These are phyloP conservation scores for Loriculus beryllinus DNA, from an alignment of 2,797 vertebrate species.

Conservation along the genomic window DNA sequence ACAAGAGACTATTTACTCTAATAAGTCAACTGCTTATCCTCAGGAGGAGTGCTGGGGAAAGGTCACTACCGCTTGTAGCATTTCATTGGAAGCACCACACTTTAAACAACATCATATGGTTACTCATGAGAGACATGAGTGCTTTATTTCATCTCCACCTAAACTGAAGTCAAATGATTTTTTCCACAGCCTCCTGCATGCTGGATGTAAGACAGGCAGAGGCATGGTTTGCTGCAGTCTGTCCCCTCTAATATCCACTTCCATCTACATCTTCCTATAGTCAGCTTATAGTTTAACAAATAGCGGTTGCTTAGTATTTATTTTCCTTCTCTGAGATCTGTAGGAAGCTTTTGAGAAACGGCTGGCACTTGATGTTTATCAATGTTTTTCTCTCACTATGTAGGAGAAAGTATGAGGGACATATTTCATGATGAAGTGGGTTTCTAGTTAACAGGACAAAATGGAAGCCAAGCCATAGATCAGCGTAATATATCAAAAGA, in stretches of 20 bases:
- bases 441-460: constrained; percentile 78
- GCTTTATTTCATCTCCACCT: not conserved
- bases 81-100: not conserved
- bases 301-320: constrained; percentile 19
- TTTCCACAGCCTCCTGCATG: not conserved
- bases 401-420: constrained; percentile 68
- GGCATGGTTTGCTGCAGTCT: not conserved
- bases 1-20: not conserved
- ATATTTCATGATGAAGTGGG: constrained; percentile 76
- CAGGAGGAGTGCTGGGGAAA: not conserved
- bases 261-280: constrained; percentile 9
- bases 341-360: constrained; percentile 69
- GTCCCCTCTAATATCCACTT: not conserved
- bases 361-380: constrained; percentile 70
- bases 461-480: constrained; percentile 77
- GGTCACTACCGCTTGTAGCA: not conserved
- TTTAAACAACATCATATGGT: not conserved
- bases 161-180: not conserved
- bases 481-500: constrained; percentile 66
- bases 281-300: constrained; percentile 18
- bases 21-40: not conserved
- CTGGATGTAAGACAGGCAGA: not conserved
- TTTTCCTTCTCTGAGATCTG: constrained; percentile 47
- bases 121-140: not conserved
- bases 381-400: constrained; percentile 67